Evolutionary conservation across 2,797 vertebrate genomes (phyloP), one percentile per base, ranked within the genome.

Genomic region (Anolis apletophallus): DNA sequence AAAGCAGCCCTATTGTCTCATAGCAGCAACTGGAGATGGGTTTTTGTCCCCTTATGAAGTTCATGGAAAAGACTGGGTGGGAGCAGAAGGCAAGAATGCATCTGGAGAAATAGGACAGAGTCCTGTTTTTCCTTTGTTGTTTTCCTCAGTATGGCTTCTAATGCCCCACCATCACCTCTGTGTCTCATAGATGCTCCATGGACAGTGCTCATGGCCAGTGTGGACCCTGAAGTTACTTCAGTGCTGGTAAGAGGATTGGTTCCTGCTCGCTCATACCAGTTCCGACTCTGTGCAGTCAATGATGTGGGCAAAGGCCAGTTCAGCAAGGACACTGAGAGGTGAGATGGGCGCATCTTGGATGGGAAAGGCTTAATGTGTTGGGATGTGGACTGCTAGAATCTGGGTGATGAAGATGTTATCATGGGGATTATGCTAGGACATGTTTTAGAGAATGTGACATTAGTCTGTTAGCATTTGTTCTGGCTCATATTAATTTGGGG

Each of bases 241-340:
- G 97, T 99, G 94, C 96, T 92, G 0, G 98, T 99, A 92, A 97
- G 95, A 71, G 98, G 97, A 76, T 92, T 99, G 95, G 98, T 98
- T 72, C 99, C 99, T 0, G 98, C 98, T 0, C 98, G 98, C 57
- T 99, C 98, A 92, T 99, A 99, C 94, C 98, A 99, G 96, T 99
- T 99, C 96, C 98, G 98, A 83, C 97, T 99, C 61, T 99, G 98
- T 19, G 98, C 99, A 0, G 96, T 98, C 71, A 99, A 99, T 0
- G 98, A 99, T 1, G 99, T 99, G 93, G 98, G 98, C 81, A 98
- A 97, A 89, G 98, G 99, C 0, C 98, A 98, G 91, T 98, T 98
- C 97, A 99, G 98, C 96, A 98, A 98, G 93, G 98, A 99, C 96
- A 99, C 98, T 0, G 98, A 98, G 86, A 98, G 98, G 98, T 99